Evolutionary conservation across 2,113 vertebrate genomes (phyloP), one percentile per base, ranked within the genome.

Genomic region (Sinocyclocheilus maitianheensis): DNA sequence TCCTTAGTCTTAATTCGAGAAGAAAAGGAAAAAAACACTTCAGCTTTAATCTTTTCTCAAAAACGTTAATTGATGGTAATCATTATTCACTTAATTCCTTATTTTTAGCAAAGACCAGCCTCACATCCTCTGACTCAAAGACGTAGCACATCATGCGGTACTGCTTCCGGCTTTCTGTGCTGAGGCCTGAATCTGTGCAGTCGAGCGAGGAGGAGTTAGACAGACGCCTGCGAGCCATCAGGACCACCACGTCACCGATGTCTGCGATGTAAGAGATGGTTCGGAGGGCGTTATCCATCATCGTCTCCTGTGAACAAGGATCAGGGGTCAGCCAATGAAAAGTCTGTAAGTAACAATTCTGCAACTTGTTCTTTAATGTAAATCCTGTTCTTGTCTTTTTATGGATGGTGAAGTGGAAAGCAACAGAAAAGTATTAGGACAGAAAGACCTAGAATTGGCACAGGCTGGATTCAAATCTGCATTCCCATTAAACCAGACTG

Each of bases 71-170:
- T 62, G 7, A n/a, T 71, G 30, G 1, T 7, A 37, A 37, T 10
- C 34, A 71, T 71, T 18, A 37, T 40, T 0, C 34, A 71, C 14
- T 18, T 37, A 0, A 40, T 74, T 43, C 18, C 0, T 43, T 16
- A 75, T 75, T 48, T 24, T 14, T 0, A 75, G 72, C n/a, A 75
- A 48, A 75, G 46, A 77, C 4, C 26, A 16, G 48, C 30, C 76
- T 97, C 90, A 99, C 98, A 60, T 99, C 98, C 90, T 99, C 98
- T 0, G 98, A 99, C 89, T 99, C 98, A 22, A 99, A 99, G 78
- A 99, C 97, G 0, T 99, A 98, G 93, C 98, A 99, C 90, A 99
- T 96, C 98, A 99, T 99, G 90, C 97, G 96, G 91, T 98, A 98
- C 91, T 99, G 98, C 89, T 96, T 97, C 93, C 94, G 97, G 48